Evolutionary conservation across 2,797 vertebrate species (phyloP), one percentile per base, ranked within the genome.

Genomic region (Propithecus deckenii): DNA sequence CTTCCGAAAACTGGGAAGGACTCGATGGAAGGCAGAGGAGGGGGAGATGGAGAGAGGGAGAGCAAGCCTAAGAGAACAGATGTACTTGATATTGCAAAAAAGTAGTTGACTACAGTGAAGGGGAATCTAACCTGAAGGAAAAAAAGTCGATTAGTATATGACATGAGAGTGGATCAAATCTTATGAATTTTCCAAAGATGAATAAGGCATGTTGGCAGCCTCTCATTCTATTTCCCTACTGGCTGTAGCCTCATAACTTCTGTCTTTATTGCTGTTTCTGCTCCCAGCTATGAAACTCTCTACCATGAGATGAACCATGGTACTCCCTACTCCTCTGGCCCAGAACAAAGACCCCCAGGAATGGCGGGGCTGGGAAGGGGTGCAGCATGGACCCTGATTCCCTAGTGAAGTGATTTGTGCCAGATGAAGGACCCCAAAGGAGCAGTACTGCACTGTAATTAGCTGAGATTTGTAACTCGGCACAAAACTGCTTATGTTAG

Each of bases 161-260:
- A 93, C 85, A 85, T 15, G 78, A 94, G 79, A 91, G 41, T 80
- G 86, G 76, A 89, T 81, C 94, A 87, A 93, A 95, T 86, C 91
- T 93, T 95, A 95, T 75, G 89, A 96, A 97, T 96, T 96, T 97
- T 96, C 96, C 67, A 46, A 94, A 96, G 91, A 93, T 92, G 94
- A 88, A 91, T 92, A 67, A 2, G 14, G 41, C 41, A 9, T 79
- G 75, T 95, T 94, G 61, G 84, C 76, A 92, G 46, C 87, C 67
- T 92, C 72, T 80, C 80, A 76, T 69, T 88, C 94, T 50, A 86
- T 93, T 92, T 96, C 89, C 86, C 94, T 83, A 59, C 69, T 92
- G 95, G 72, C 87, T 38, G 10, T 57, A 52, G 80, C 83, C 63
- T 97, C 87, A 67, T 84, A 98, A 96, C 85, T 86, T 96, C 72